phyloP scores from a whole-genome alignment of 2,797 vertebrate species.

The Leptodactylus fallax region DNA sequence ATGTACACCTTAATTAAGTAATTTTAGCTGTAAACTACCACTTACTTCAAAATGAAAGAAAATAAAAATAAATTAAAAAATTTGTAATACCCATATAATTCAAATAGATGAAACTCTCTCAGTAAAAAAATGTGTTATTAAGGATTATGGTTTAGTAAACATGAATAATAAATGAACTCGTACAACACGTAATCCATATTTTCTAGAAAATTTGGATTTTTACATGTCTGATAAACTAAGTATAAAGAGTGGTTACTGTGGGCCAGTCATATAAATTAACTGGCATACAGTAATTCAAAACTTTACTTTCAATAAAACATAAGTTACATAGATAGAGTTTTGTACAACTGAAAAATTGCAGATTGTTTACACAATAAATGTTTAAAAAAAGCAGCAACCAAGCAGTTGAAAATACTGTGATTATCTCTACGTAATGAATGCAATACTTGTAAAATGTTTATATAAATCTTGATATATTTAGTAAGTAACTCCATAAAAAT shows the following conservation, averaged over 20 bases:
- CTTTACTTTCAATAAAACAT: constrained; percentile 36
- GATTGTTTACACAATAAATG: constrained; percentile 85
- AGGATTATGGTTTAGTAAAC: constrained; percentile 37
- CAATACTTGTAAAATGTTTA: constrained; percentile 91
- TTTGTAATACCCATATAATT: background rate
- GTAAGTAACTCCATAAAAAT: constrained; percentile 90
- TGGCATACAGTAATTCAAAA: constrained; percentile 36
- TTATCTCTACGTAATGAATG: constrained; percentile 87
- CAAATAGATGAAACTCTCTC: constrained; percentile 29
- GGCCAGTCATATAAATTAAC: constrained; percentile 27
- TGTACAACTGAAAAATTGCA: constrained; percentile 85
- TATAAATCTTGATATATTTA: constrained; percentile 92
- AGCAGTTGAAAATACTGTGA: constrained; percentile 86
- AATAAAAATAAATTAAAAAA: background rate
- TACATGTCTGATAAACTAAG: constrained; percentile 12
- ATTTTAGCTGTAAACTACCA: constrained; percentile 46
- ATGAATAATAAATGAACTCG: constrained; percentile 25
- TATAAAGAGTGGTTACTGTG: constrained; percentile 44
- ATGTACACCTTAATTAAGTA: background rate
- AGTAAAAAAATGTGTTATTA: constrained; percentile 23
- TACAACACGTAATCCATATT: constrained; percentile 24
- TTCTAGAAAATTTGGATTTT: constrained; percentile 31
- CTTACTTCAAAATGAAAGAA: constrained; percentile 30
- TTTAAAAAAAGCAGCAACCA: constrained; percentile 79
- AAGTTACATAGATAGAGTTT: constrained; percentile 65